Evolutionary conservation across 2,797 vertebrate species (phyloP), one percentile per base, ranked within the genome.

Genomic region (Tadarida brasiliensis): DNA sequence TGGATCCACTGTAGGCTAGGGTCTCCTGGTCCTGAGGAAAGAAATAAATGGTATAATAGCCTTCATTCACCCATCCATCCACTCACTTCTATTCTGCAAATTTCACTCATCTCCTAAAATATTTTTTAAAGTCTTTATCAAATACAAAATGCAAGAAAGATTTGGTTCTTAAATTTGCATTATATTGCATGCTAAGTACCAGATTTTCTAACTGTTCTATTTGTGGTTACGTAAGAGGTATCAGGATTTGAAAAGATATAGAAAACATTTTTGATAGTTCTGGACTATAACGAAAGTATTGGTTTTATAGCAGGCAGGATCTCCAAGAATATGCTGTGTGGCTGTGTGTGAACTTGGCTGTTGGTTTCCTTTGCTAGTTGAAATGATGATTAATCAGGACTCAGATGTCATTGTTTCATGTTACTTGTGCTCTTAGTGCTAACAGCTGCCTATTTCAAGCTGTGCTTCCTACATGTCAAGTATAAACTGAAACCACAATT

Each of bases 371-470:
- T 71, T 94, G 77, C 85, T 88, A 94, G 47, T 76, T 87, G 87
- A 92, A 91, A 87, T 92, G 90, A 93, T 82, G 82, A 94, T 90
- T 97, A 97, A 94, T 86, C n/a, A 7, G 95, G 83, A 87, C 59
- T 97, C 76, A 65, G 96, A 71, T 93, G 87, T 76, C 94, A 95
- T 91, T 93, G 93, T 87, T 86, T 94, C 93, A 82, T 74, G 44
- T 92, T 87, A 85, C 77, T 88, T 87, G 57, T 93, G 84, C 85
- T 95, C 92, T 94, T 95, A n/a, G n/a, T 94, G 89, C 80, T 90
- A 91, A 97, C 73, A 95, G 81, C 67, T 91, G 56, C 76, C 74
- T 90, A 16, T 82, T 95, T 96, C 91, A 97, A 96, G 87, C 95
- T 97, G 89, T 87, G 87, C 84, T 93, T 73, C 57, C 83, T 90